A percentile compares a stretch with the other conserved stretches of the same genome.
Conservation (phyloP, 2,113 vertebrate species). For the Phylloscopus whistleri region DNA sequence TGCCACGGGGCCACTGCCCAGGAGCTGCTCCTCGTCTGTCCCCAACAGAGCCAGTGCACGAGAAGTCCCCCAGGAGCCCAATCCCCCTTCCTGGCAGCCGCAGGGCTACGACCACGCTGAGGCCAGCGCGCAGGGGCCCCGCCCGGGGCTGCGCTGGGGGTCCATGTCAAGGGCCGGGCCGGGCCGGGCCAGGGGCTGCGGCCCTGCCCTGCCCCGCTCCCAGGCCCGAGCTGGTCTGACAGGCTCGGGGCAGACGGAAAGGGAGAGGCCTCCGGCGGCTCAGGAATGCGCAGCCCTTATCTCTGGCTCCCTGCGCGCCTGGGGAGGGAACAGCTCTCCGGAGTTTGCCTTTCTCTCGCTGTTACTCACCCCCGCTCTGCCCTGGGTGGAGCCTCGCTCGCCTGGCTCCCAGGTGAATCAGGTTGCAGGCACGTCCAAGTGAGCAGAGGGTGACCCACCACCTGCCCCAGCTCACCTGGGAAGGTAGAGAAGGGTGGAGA, state of each 20-base stretch:
- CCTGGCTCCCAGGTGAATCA: slow-evolving; percentile 49
- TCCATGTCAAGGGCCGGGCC: neutral
- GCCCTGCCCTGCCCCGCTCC: neutral
- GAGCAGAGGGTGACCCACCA: neutral
- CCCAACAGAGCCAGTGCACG: fast-evolving
- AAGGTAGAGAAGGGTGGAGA: neutral
- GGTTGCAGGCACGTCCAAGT: slow-evolving; percentile 30
- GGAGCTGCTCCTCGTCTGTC: neutral
- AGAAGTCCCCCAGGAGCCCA: neutral
- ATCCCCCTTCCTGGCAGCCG: neutral
- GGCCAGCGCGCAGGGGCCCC: fast-evolving
- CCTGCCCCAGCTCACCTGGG: slow-evolving; percentile 41
- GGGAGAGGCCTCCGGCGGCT: slow-evolving; percentile 58
- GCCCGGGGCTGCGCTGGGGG: neutral
- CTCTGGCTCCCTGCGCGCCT: slow-evolving; percentile 43
- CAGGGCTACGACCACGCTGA: neutral
- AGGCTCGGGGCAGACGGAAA: slow-evolving; percentile 40
- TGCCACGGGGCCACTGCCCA: neutral
- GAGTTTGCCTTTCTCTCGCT: slow-evolving; percentile 56
- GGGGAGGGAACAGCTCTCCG: slow-evolving; percentile 38
- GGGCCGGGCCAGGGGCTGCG: neutral
- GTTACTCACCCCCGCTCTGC: slow-evolving; percentile 57
- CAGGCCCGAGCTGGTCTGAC: slow-evolving; percentile 40
- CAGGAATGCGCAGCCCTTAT: slow-evolving; percentile 64
- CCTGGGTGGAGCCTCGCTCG: slow-evolving; percentile 59